Evolutionary conservation across 2,888 invertebrate genomes (phyloP).

Genomic region (Eilema depressum): DNA sequence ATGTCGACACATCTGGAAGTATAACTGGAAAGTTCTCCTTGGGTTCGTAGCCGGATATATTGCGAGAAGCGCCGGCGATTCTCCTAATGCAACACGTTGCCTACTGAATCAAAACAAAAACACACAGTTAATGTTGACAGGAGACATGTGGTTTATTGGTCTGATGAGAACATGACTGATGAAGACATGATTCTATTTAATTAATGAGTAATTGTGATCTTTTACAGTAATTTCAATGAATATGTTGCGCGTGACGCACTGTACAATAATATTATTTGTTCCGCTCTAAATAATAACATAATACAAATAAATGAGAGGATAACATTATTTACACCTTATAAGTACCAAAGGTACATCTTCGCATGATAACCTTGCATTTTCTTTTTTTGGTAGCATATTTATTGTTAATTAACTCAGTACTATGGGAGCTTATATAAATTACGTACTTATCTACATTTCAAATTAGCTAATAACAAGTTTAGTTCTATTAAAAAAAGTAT

Average conservation of each 20-base stretch:
- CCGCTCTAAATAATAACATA: not conserved
- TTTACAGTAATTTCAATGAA: not conserved
- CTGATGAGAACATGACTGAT: not conserved
- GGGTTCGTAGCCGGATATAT: slow-evolving; percentile 37
- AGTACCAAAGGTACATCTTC: not conserved
- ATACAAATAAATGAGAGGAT: not conserved
- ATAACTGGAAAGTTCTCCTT: slow-evolving; percentile 57
- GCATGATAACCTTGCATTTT: not conserved
- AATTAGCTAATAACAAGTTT: not conserved
- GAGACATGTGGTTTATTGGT: not conserved
- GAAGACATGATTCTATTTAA: not conserved
- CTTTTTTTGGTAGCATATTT: not conserved
- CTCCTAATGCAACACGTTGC: slow-evolving; percentile 27
- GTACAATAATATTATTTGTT: not conserved
- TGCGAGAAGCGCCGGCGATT: slow-evolving; percentile 26
- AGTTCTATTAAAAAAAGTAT: too few relatives aligned
- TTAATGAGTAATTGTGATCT: not conserved
- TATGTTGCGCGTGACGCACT: not conserved
- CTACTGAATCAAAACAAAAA: slow-evolving; percentile 12
- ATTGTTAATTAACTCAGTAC: not conserved
- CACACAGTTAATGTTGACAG: not conserved
- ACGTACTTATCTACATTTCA: not conserved
- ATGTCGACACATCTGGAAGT: slow-evolving; percentile 32
- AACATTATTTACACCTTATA: not conserved
- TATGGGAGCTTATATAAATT: not conserved